Evolutionary conservation across 2,888 invertebrate genomes (phyloP).

Genomic region (Cheilosia scutellata): DNA sequence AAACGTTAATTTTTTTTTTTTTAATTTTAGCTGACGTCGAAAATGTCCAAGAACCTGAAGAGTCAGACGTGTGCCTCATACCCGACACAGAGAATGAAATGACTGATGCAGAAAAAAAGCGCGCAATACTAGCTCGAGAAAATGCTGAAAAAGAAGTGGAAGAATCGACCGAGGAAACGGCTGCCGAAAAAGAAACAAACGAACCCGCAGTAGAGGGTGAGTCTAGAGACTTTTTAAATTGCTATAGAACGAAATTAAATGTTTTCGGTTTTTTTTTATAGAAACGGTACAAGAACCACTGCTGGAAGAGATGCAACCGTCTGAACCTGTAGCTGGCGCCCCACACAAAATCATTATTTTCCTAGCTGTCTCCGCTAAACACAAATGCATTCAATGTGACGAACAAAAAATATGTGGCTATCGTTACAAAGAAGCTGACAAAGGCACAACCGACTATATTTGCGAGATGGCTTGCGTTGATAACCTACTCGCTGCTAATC

Average conservation of each 20-base stretch:
- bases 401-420: conserved; percentile 81
- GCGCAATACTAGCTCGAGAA: conserved; percentile 84
- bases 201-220: conserved; percentile 76
- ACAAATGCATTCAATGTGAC: conserved; percentile 81
- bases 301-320: conserved; percentile 83
- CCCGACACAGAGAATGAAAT: conserved; percentile 88
- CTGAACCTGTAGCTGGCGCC: conserved; percentile 79
- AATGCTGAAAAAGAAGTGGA: conserved; percentile 81
- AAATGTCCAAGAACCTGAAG: conserved; percentile 85
- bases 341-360: conserved; percentile 82
- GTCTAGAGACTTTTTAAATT: background rate
- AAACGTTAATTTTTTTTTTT: background rate
- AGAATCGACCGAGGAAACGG: conserved; percentile 44
- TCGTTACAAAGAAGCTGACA: conserved; percentile 83
- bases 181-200: conserved; percentile 65
- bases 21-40: conserved; percentile 83
- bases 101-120: conserved; percentile 88
- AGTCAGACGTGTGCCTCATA: conserved; percentile 88
- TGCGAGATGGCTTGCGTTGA: conserved; percentile 85
- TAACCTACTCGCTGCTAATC: conserved; percentile 85
- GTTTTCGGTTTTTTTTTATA: conserved; percentile 16
- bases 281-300: conserved; percentile 84
- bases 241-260: background rate
- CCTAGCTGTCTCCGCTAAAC: conserved; percentile 80
- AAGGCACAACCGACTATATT: conserved; percentile 85